Evolutionary conservation across 2,888 invertebrate species (phyloP), one percentile per base, ranked within the genome.

Genomic region (Gisinianus flammeolus): DNA sequence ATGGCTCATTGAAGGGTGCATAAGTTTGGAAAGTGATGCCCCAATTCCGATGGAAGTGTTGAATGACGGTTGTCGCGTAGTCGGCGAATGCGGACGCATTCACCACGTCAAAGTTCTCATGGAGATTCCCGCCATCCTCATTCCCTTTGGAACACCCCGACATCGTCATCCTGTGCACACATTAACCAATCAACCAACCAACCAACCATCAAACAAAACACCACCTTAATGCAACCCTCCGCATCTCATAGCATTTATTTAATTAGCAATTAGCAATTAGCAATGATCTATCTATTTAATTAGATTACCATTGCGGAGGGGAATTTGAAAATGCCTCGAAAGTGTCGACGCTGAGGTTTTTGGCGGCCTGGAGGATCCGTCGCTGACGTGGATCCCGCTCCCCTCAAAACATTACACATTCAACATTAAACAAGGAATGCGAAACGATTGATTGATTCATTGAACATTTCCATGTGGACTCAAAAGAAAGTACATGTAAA

Each of bases 291-390:
- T 22, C 19, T 35, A 68, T 68, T 68, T 24, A 68, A 12, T 30
- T 30, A 70, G 19, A 56, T 58, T 74, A 84, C 84, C 84, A 84
- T 78, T 84, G 82, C 4, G 84, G 83, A 24, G 84, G 83, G 5
- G 81, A 76, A 69, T 84, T 84, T 1, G 82, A 82, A 78, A 84
- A 84, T 0, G 84, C 84, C 75, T 84, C 83, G 22, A 84, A 82
- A 10, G 76, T 79, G 62, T 83, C 79, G 2, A 76, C 84, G 10
- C 83, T 82, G 28, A 79, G 56, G 2, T 56, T 70, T 56, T 82
- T 81, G 3, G 84, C 81, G 8, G 22, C 44, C 33, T 58, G 26
- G 19, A 83, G 64, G 56, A 81, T 75, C 62, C 30, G 58, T n/a
- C 81, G 58, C 70, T 84, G 84, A 5, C 81, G 54, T 31, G 70